Base-by-base conservation (phyloP, 35 echinoderm and acorn worm genomes). In the Amphiura filiformis region DNA sequence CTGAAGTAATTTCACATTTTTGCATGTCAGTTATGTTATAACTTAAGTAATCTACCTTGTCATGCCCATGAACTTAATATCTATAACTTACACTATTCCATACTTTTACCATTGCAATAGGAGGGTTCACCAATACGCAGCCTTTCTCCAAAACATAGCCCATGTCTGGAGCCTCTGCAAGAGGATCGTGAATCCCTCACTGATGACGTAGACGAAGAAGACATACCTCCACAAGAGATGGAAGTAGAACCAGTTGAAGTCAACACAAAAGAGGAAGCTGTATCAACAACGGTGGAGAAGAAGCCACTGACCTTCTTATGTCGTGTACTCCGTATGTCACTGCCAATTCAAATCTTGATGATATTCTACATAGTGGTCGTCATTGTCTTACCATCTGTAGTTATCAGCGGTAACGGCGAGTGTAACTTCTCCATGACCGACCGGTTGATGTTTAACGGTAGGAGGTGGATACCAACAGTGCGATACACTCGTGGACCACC, bases 401-500 rank as follows among this genome's bases (percentile, higher is more conserved):
- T 99, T 30, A 85, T 90, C 38, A 84, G 61, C 1, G 42, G 82
- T 23, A 85, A 83, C 13, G 90, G 96, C 32, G 96, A 99, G 1
- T 94, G 93, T 40, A 84, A 86, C 76, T 31, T 95, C 36, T 99
- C 92, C 20, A 82, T 99, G 36, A 92, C 84, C 1, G 93, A 99
- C 76, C 92, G 94, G 32, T 39, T 94, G 4, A 56, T 99, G 56
- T 80, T 93, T 18, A 82, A 94, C 57, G 88, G 90, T 22, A 86
- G 82, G 20, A 88, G 75, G 14, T 82, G 88, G 91, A 85, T 80
- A 31, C 96, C 96, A 26, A 77, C 94, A 42, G 61, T 94, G 13
- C 83, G 89, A 39, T 99, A 95, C 81, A 86, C 94, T 23, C 84
- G 90, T 31, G 96, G 96, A 5, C 93, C 96, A 38, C 96, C 96